Base-by-base conservation (phyloP, 1,140 invertebrate species). In the Oreohelix idahoensis region DNA sequence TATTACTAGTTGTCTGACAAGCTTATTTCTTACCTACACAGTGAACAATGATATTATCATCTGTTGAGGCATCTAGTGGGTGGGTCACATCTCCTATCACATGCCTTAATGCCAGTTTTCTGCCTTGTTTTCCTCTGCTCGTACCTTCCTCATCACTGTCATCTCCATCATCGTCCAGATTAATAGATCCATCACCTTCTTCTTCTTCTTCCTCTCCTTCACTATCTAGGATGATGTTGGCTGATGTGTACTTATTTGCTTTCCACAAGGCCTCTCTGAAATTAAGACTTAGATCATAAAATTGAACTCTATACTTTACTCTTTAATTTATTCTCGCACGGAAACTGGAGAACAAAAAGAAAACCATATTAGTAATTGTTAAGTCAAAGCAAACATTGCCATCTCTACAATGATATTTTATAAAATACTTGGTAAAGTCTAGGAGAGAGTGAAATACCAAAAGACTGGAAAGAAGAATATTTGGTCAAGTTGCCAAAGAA, bases 71-170 rank as follows among this genome's bases (percentile, higher is more conserved):
- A 78, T 87, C 69, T 5, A 87, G 49, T 36, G 92, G 92, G 36
- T 89, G 84, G 23, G 90, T 93, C 15, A 93, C 92, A 85, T 93
- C 92, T 0, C 92, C 92, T 73, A 87, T 89, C 17, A 92, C 88
- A 86, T 92, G 38, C 38, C 38, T 42, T 26, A 45, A 45, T 39
- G 36, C 71, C 71, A 77, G 1, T 23, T 77, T 69, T 26, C 36
- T 58, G 32, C 42, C 17, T 29, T 71, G 35, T 74, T 63, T 69
- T 58, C 42, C 32, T 66, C 38, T 45, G 23, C 63, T 71, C 8
- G 49, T 53, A 29, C 76, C 38, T 49, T 35, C 49, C 26, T 53
- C 79, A 8, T 39, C 73, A 4, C 70, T 58, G 23, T 73, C 73
- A 58, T 84, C 80, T 26, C 81, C 80, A 51, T 81, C 83, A 51